Percentiles rank a stretch among this genome's conserved stretches.
Evolutionary conservation across 1,140 invertebrate genomes (phyloP).

Genomic region (Planococcus citri): DNA sequence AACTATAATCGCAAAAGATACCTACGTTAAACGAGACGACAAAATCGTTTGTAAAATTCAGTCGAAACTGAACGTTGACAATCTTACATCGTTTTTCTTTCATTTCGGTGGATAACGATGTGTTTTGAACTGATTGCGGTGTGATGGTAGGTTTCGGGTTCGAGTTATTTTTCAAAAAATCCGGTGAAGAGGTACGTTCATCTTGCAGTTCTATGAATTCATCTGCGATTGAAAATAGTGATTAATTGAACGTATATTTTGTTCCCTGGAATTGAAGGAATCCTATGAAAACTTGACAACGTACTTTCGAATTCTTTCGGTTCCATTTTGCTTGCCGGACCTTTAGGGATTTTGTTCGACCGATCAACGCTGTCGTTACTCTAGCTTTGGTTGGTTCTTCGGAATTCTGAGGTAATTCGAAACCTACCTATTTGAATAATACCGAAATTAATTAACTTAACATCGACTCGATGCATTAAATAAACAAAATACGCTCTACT

Average conservation of each 20-base stretch:
- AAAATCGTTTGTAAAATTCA: no score
- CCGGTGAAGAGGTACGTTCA: not conserved
- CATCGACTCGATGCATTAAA: not conserved
- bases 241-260: no score
- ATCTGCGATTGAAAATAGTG: not conserved
- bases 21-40: no score
- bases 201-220: not conserved
- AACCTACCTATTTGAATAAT: not conserved
- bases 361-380: not conserved
- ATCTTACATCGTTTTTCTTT: constrained; percentile 55
- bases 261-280: not conserved
- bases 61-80: no score
- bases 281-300: not conserved
- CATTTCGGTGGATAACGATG: constrained; percentile 42
- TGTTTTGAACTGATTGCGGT: constrained; percentile 42
- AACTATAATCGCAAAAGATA: constrained; percentile 33
- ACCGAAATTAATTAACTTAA: not conserved
- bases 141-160: not conserved
- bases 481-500: no score
- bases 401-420: no score
- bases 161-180: not conserved
- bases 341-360: not conserved
- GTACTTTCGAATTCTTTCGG: not conserved
- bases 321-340: not conserved
- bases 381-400: not conserved